These are phyloP conservation scores for Malacoraja senta DNA, from an alignment of 2,797 vertebrate species.

Conservation along the genomic window DNA sequence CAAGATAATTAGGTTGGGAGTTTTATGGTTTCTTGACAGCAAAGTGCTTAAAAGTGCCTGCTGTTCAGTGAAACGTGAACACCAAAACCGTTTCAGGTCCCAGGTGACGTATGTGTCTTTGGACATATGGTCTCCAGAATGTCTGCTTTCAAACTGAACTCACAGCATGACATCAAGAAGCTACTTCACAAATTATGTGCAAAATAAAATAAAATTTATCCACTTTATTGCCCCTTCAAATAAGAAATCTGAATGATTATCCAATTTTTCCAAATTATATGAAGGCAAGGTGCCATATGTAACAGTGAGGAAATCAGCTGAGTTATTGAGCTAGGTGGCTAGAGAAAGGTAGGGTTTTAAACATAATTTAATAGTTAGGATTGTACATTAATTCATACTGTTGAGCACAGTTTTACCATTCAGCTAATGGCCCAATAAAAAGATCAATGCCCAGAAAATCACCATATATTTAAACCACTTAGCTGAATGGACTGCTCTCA, in stretches of 20 bases:
- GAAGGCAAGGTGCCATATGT: neutral
- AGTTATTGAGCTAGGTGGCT: neutral
- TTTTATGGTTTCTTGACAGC: constrained; percentile 28
- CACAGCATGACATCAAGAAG: neutral
- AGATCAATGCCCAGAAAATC: neutral
- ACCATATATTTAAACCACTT: neutral
- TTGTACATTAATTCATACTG: neutral
- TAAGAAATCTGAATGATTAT: neutral
- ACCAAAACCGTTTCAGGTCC: neutral
- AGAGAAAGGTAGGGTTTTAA: neutral
- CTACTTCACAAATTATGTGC: neutral
- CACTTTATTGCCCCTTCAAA: neutral
- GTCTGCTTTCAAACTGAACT: neutral
- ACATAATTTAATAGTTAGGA: neutral
- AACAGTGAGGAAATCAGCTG: neutral
- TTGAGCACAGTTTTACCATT: neutral
- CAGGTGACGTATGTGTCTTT: neutral
- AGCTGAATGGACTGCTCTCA: too few relatives aligned
- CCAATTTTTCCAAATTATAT: neutral
- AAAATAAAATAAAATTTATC: neutral
- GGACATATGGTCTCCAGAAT: constrained; percentile 1
- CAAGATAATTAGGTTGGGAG: constrained; percentile 24
- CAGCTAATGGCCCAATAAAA: neutral
- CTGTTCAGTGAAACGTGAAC: constrained; percentile 21
- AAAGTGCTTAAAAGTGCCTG: constrained; percentile 27